Evolutionary conservation across 2,797 vertebrate species (phyloP), one percentile per base, ranked within the genome.

Genomic region (Crossoptilon crossoptilon): DNA sequence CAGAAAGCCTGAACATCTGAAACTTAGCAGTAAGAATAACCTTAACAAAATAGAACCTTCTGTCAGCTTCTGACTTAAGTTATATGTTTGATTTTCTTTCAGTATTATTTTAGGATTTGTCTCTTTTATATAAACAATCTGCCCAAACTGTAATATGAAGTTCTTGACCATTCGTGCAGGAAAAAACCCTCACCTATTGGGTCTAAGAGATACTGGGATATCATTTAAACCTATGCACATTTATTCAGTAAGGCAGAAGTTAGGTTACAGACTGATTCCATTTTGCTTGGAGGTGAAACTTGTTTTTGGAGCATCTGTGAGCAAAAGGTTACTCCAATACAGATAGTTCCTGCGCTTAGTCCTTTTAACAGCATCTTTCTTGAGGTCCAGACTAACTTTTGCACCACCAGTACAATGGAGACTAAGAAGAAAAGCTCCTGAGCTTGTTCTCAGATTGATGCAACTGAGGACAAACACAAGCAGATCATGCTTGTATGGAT

Each of bases 111-210:
- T 78, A 84, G 44, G 15, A 70, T 89, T 92, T 90, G 17, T 81
- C 33, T 64, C 27, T 59, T 87, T 46, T 69, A 58, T 69, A 63
- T 59, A 83, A 91, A 71, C 72, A 66, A 88, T 27, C 9, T 68
- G 68, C 53, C 27, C 26, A 88, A 90, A 84, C 33, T 60, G 12
- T 83, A 85, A 78, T 72, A 49, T 56, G n/a, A 90, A 92, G 78
- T 72, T 4, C 27, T 75, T 84, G 21, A 41, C 80, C 27, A 55
- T 78, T 46, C 63, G 63, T 44, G 39, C 55, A 55, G 13, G 21
- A 5, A 71, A 75, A 55, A 35, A 5, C 1, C 23, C 8, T 44
- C n/a, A 35, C 23, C 18, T 72, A 18, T 29, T 55, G 16, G 29
- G 16, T 55, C 27, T 55, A 6, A 15, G 15, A 55, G 29, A 2